Conservation (phyloP, 2,888 invertebrate species). For the Ophion slaviceki region DNA sequence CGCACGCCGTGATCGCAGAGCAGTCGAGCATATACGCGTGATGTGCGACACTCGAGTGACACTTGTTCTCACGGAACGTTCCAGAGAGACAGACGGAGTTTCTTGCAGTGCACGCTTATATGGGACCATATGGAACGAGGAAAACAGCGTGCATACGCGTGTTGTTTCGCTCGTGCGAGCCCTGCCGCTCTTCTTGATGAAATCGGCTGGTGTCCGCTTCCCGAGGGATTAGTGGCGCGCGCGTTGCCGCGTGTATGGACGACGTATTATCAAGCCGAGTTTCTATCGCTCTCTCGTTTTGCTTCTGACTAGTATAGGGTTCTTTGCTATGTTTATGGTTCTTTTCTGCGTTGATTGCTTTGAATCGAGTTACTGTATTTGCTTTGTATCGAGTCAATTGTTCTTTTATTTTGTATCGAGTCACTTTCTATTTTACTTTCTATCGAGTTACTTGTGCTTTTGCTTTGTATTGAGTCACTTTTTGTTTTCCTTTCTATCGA, state of each 20-base stretch:
- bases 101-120: neutral
- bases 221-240: slow-evolving; percentile 73
- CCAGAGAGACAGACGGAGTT: slow-evolving; percentile 58
- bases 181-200: slow-evolving; percentile 69
- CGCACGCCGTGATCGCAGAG: slow-evolving; percentile 17
- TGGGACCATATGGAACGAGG: slow-evolving; percentile 56
- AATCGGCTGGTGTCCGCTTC: slow-evolving; percentile 65
- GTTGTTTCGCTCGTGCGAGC: slow-evolving; percentile 27
- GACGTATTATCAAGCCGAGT: slow-evolving; percentile 47
- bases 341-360: neutral
- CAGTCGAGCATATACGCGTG: slow-evolving; percentile 26
- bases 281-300: slow-evolving; percentile 8
- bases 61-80: slow-evolving; percentile 80
- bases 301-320: slow-evolving; percentile 45
- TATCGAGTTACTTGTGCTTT: too few species aligned
- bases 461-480: too few species aligned
- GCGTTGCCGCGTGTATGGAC: slow-evolving; percentile 44
- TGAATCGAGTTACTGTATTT: too few species aligned
- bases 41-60: slow-evolving; percentile 78
- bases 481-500: too few species aligned
- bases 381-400: too few species aligned
- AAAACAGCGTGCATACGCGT: slow-evolving; percentile 52
- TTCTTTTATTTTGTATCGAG: too few species aligned
- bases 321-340: neutral
- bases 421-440: too few species aligned